Evolutionary conservation across 2,113 vertebrate species (phyloP), one percentile per base, ranked within the genome.

Genomic region (Chaenocephalus aceratus): DNA sequence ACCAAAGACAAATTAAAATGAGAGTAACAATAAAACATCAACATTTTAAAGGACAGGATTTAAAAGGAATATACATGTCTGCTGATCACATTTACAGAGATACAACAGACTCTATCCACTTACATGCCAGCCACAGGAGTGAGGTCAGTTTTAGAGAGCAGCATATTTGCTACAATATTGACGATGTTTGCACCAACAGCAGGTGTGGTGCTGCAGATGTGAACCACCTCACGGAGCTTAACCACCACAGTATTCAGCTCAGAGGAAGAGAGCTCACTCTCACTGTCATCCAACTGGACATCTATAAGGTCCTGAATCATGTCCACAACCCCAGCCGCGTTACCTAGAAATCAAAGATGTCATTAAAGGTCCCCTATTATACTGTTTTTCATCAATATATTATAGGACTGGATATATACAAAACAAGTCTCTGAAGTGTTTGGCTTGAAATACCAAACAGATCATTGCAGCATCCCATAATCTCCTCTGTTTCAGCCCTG

Each of bases 171-270:
- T 36, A 96, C 59, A 5, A 95, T 90, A 5, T 46, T 60, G 26
- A 94, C 44, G 9, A 96, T 88, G 16, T 69, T 7, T 9, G 12
- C 58, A 1, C 90, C 88, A 0, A 95, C 56, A 3, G 21, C 48
- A 3, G 87, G 61, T 2, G 77, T 77, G 65, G 95, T 41, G 3
- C 8, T 12, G 51, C 90, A 75, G 10, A 93, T 16, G 0, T 86
- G 8, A 1, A 94, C 73, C 16, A 95, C 91, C n/a, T 93, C 81
- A 0, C 15, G 41, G 63, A 96, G 90, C 84, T 95, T 96, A 13
- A 80, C 63, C 72, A 95, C 62, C 67, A 95, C 91, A 2, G 79
- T 91, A 18, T 82, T 57, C 84, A 96, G 80, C n/a, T 95, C 82
- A 3, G 76, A 51, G 21, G 72, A 23, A 0, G 72, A 89, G 21